Percentiles rank a stretch among this genome's conserved stretches.
Evolutionary conservation across 2,888 invertebrate species (phyloP).

Genomic region (Drosophila monieri): DNA sequence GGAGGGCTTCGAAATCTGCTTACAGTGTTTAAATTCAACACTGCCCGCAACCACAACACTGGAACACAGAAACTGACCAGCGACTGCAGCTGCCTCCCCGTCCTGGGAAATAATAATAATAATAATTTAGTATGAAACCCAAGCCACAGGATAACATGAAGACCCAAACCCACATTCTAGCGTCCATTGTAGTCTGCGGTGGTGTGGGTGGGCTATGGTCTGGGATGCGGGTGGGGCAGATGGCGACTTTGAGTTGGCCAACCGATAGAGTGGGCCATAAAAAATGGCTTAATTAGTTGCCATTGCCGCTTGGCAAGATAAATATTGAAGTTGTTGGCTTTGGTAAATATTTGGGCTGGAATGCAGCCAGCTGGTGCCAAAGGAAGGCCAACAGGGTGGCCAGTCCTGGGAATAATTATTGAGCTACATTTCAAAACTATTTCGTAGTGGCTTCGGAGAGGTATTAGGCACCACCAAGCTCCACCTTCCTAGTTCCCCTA

Average conservation of each 20-base stretch:
- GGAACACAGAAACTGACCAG: conserved; percentile 31
- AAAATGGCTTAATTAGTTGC: conserved; percentile 51
- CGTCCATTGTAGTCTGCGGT: conserved; percentile 32
- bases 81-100: conserved; percentile 56
- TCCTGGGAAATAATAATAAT: conserved; percentile 54
- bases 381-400: background rate
- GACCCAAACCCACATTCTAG: conserved; percentile 30
- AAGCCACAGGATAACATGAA: conserved; percentile 51
- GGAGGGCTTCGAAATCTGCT: conserved; percentile 55
- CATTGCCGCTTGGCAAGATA: conserved; percentile 31
- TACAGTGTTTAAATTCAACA: conserved; percentile 62
- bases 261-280: conserved; percentile 45
- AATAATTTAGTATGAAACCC: conserved; percentile 62
- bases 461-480: no score
- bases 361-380: conserved; percentile 11
- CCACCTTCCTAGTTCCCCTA: no score
- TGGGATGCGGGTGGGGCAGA: background rate
- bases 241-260: conserved; percentile 30
- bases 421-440: conserved; percentile 14
- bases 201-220: conserved; percentile 1
- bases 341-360: conserved; percentile 40
- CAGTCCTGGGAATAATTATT: conserved; percentile 9
- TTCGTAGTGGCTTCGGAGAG: background rate
- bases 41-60: conserved; percentile 56
- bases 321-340: conserved; percentile 44